Evolutionary conservation across 2,797 vertebrate genomes (phyloP).

Genomic region (Xiphorhynchus erythropygius): DNA sequence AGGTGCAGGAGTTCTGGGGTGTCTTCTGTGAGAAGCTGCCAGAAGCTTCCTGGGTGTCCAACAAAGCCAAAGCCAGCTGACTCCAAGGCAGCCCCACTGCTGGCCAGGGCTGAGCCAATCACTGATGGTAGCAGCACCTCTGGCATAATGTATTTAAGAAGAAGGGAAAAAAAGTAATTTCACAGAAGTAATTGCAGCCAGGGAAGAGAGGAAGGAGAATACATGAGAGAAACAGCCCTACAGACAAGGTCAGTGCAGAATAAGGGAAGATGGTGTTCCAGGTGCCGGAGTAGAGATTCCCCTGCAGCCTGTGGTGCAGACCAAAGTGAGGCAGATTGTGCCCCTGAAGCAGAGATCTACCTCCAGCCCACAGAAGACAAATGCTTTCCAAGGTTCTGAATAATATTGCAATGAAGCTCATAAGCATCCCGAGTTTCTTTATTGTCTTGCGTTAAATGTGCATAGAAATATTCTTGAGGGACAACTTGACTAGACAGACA

Average conservation of each 20-base stretch:
- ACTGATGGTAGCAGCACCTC: neutral
- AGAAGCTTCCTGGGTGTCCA: neutral
- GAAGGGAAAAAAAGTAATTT: neutral
- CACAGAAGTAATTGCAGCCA: neutral
- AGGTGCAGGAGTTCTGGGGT: neutral
- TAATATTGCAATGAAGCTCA: too few species aligned
- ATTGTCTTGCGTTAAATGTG: too few species aligned
- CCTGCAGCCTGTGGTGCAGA: neutral
- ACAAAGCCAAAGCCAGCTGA: neutral
- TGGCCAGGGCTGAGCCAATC: neutral
- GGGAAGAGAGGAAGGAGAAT: neutral
- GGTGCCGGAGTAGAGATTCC: fast-evolving
- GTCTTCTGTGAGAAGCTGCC: neutral
- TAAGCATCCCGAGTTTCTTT: too few species aligned
- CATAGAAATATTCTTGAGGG: too few species aligned
- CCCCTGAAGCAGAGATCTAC: too few species aligned
- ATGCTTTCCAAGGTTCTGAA: too few species aligned
- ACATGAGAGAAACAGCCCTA: neutral
- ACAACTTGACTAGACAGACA: too few species aligned
- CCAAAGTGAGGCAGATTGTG: neutral
- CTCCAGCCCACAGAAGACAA: too few species aligned
- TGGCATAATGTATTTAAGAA: neutral
- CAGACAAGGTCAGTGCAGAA: neutral
- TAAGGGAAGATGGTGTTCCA: neutral
- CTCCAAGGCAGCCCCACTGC: neutral